These are phyloP conservation scores for Triops longicaudatus DNA, from an alignment of 1,140 invertebrate genomes.

Conservation along the genomic window DNA sequence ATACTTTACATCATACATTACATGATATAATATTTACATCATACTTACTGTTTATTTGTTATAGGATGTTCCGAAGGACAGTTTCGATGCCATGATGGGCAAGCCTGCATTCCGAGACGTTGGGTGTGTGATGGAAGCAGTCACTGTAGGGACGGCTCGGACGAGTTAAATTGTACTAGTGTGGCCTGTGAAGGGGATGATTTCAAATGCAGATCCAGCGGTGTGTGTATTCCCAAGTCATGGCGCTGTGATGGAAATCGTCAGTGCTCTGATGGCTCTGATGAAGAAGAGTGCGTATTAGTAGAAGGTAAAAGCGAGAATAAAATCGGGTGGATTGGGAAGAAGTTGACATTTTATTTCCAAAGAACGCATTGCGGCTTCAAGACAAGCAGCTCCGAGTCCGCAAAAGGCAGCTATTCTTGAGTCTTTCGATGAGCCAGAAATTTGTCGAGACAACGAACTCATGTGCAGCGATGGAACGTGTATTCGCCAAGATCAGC, in stretches of 20 bases:
- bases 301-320: constrained; percentile 37
- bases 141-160: constrained; percentile 40
- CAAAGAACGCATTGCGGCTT: constrained; percentile 36
- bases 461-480: constrained; percentile 40
- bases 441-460: constrained; percentile 35
- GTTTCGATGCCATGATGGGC: constrained; percentile 38
- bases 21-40: too few species aligned
- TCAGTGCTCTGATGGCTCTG: constrained; percentile 50
- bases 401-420: constrained; percentile 48
- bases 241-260: constrained; percentile 49
- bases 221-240: constrained; percentile 43
- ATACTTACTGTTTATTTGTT: constrained; percentile 33
- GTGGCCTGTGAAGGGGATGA: constrained; percentile 28
- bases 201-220: constrained; percentile 30
- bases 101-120: constrained; percentile 36
- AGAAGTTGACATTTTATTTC: not conserved
- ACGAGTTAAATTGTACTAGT: constrained; percentile 38
- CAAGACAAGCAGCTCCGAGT: constrained; percentile 43
- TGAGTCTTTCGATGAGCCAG: not conserved
- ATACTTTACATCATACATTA: too few species aligned
- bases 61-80: constrained; percentile 31
- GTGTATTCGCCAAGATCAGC: constrained; percentile 35
- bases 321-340: not conserved
- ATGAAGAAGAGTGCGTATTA: constrained; percentile 39
- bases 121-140: constrained; percentile 38